Evolutionary conservation across 2,888 invertebrate genomes (phyloP).

Genomic region (Auanema sp.): DNA sequence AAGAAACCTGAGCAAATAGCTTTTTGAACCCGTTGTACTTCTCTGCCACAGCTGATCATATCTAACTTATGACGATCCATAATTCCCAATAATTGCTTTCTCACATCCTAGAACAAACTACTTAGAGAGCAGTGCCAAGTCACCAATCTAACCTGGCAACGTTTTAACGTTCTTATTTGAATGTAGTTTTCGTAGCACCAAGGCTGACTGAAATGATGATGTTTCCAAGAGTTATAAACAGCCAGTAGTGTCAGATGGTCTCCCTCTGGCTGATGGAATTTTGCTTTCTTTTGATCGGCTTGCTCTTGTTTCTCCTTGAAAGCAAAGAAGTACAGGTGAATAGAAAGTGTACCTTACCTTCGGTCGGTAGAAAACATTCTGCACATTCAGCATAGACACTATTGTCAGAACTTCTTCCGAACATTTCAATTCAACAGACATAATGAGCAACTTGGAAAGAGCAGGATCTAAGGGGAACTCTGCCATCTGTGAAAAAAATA

Average conservation of each 20-base stretch:
- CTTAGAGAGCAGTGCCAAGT: neutral
- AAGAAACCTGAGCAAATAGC: slow-evolving; percentile 95
- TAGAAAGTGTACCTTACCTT: slow-evolving; percentile 64
- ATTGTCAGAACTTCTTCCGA: slow-evolving; percentile 97
- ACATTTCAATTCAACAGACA: slow-evolving; percentile 95
- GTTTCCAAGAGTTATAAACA: slow-evolving; percentile 98
- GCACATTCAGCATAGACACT: slow-evolving; percentile 97
- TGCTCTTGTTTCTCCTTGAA: slow-evolving; percentile 88
- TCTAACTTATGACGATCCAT: slow-evolving; percentile 83
- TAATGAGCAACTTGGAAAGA: slow-evolving; percentile 95
- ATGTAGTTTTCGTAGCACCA: slow-evolving; percentile 99
- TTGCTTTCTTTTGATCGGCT: slow-evolving; percentile 98
- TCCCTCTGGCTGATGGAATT: slow-evolving; percentile 97
- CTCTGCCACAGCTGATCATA: slow-evolving; percentile 93
- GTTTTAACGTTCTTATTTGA: slow-evolving; percentile 90
- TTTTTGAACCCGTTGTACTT: slow-evolving; percentile 92
- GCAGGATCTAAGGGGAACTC: slow-evolving; percentile 98
- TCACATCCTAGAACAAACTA: slow-evolving; percentile 79
- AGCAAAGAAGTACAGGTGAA: neutral
- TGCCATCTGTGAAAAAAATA: slow-evolving; percentile 79
- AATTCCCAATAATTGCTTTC: slow-evolving; percentile 82
- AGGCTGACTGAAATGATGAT: slow-evolving; percentile 96
- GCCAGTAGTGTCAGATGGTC: slow-evolving; percentile 96
- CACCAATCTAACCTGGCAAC: slow-evolving; percentile 71
- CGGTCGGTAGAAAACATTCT: slow-evolving; percentile 90